Evolutionary conservation across 2,888 invertebrate species (phyloP), one percentile per base, ranked within the genome.

Genomic region (Scaptomyza tumidula): DNA sequence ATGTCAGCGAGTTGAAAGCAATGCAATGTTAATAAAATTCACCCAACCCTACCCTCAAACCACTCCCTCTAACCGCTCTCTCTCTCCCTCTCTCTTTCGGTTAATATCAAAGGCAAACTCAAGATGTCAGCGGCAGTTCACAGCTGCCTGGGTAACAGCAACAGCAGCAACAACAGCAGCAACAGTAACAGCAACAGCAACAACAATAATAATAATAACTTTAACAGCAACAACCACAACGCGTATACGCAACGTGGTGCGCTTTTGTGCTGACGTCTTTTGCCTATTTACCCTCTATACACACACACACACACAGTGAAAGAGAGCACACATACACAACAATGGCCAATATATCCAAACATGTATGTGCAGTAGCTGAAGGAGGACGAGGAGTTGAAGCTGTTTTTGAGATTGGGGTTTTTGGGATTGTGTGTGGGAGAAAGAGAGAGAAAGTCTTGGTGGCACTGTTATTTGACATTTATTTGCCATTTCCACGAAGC

Each of bases 391-490:
- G 31, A 0, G 39, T 9, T 7, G 16, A 16, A 16, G 41, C 10
- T 41, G 41, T 10, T 7, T 41, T 41, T 41, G 41, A 41, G 41
- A 13, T 27, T 31, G 13, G 24, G 33, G 41, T 29, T 41, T 41
- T 41, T 9, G 41, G 16, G 16, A 0, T 16, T 10, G 16, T 14
- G 43, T 24, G 43, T 24, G 64, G 63, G 78, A 54, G 41, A 41
- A 14, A 14, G 7, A 37, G 37, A 11, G 13, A 19, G 13, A 19
- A 13, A 13, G 43, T 24, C 19, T 33, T 49, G 41, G 41, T 49
- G 72, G 63, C 62, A 68, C 55, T 81, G 86, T 86, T 89, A 82
- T 86, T 89, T 86, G 85, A 86, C 85, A 86, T 86, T 86, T 86
- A 86, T 86, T 86, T 88, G 88, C 89, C 75, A 89, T 88, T 89